Evolutionary conservation across 2,888 invertebrate genomes (phyloP).

Genomic region (Aproaerema taeniolella): DNA sequence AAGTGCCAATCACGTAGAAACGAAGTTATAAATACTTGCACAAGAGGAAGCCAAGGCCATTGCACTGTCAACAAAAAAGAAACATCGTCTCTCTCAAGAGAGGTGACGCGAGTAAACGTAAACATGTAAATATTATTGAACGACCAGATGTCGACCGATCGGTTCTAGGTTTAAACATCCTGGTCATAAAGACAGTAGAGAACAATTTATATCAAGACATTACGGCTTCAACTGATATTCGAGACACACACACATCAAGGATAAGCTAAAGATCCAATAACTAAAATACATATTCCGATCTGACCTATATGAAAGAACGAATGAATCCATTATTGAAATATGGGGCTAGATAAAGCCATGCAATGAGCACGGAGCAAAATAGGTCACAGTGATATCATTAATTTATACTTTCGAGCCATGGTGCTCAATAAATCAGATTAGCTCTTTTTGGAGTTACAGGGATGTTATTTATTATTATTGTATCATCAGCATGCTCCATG

Average conservation of each 20-base stretch:
- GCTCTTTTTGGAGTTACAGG: too few relatives aligned
- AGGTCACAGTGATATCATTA: slow-evolving; percentile 3
- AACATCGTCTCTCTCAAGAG: slow-evolving; percentile 3
- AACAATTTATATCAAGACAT: not conserved
- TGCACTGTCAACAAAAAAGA: slow-evolving; percentile 14
- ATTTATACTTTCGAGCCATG: not conserved
- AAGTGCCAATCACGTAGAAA: slow-evolving; percentile 15
- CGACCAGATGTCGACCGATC: slow-evolving; percentile 22
- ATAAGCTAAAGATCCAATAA: too few relatives aligned
- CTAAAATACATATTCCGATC: too few relatives aligned
- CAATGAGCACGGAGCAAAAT: slow-evolving; percentile 3
- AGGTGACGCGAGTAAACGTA: slow-evolving; percentile 10
- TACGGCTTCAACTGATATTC: too few relatives aligned
- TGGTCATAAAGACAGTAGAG: slow-evolving; percentile 4
- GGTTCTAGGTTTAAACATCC: slow-evolving; percentile 16
- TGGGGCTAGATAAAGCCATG: slow-evolving; percentile 4
- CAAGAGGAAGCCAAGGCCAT: slow-evolving; percentile 21
- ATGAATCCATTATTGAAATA: slow-evolving; percentile 7
- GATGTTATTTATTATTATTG: too few relatives aligned
- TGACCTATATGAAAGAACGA: slow-evolving; percentile 3
- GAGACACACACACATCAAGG: not conserved
- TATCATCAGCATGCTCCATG: too few relatives aligned
- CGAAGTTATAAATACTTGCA: slow-evolving; percentile 19
- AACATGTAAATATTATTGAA: slow-evolving; percentile 13
- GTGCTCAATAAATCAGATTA: not conserved